Conservation (phyloP, 2,797 vertebrate genomes). For the Cygnus olor region DNA sequence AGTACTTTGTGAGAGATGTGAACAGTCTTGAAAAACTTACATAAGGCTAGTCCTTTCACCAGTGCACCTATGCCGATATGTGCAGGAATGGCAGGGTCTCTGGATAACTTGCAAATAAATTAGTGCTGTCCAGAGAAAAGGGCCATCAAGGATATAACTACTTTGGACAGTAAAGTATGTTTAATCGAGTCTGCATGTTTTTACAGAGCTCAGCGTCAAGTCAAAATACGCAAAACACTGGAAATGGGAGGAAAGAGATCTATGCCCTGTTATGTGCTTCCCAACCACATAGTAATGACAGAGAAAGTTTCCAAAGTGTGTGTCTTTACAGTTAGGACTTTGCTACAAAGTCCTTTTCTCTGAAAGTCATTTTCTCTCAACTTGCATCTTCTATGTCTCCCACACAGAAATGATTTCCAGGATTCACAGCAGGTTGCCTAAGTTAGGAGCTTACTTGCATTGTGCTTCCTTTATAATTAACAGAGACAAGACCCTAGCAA, state of each 20-base stretch:
- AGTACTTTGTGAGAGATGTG: background rate
- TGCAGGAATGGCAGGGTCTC: background rate
- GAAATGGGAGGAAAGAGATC: background rate
- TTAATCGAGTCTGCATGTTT: background rate
- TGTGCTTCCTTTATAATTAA: background rate
- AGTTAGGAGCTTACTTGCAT: background rate
- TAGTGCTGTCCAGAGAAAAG: background rate
- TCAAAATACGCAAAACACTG: background rate
- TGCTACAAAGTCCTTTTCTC: background rate
- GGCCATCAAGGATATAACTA: background rate
- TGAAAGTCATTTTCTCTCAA: background rate
- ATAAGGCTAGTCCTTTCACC: background rate
- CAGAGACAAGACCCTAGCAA: background rate
- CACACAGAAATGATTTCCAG: background rate
- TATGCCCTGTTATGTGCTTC: background rate
- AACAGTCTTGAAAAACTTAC: background rate
- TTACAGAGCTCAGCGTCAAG: background rate
- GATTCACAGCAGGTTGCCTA: background rate
- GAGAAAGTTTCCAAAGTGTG: background rate
- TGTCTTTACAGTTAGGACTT: background rate
- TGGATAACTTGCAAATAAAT: background rate
- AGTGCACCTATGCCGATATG: background rate
- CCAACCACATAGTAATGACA: background rate
- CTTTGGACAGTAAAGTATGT: background rate
- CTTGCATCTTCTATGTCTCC: background rate